Base-by-base conservation (phyloP, 2,113 vertebrate species). In the Coptodon rendalli region DNA sequence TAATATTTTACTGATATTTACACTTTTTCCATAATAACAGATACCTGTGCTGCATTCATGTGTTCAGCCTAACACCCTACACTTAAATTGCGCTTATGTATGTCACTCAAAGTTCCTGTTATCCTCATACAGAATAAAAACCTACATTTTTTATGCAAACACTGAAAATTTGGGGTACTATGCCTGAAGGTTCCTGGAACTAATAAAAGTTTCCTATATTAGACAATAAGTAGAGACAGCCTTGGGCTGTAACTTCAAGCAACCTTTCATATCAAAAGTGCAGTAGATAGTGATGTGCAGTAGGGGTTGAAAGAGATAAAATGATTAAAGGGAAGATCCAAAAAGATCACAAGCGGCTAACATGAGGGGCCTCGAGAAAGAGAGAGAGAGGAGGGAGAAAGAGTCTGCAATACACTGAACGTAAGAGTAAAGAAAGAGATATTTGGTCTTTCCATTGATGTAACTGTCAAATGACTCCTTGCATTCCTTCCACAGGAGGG, bases 401-500 rank as follows among this genome's bases (percentile, higher is more conserved):
- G 61, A 22, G 34, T 38, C 34, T 22, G 34, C 19, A 68, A 38
- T 68, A 68, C 11, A 4, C 63, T 7, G 31, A 80, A 16, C 12
- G 19, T 3, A n/a, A 52, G 10, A 76, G 50, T 22, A 57, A 57
- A 87, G 38, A 73, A 16, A 11, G 11, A 71, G 14, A 56, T 38
- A 24, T 57, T 45, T 36, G 27, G 38, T 52, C 63, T 53, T 84
- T 79, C 38, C 31, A 57, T 6, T 82, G 40, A 81, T 88, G 59
- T 40, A 63, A 89, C 66, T 53, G 80, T 78, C 57, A 81, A 56
- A 27, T 13, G 34, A 40, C 40, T 80, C 79, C n/a, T 86, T 29
- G 83, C 89, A 95, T 95, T 94, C 90, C 82, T 93, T 91, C 88
- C 85, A 91, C 6, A 17, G 90, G 87, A 93, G 78, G 48, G 81